These are phyloP conservation scores for Vidua macroura DNA, from an alignment of 2,113 vertebrate genomes.

Conservation along the genomic window DNA sequence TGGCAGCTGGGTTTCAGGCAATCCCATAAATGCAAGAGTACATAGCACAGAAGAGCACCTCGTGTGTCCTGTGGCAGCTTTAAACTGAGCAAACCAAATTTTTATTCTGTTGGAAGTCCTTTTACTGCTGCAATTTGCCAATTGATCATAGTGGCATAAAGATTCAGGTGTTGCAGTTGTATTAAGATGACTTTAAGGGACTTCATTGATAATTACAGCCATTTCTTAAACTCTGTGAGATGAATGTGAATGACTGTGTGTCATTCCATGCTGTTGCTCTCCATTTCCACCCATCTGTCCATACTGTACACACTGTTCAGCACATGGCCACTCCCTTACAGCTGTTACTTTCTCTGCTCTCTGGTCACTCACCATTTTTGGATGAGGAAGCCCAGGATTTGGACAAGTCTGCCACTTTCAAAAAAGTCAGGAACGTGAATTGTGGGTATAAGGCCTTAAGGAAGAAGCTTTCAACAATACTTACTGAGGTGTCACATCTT, in stretches of 20 bases:
- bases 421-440: not conserved
- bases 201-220: not conserved
- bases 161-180: not conserved
- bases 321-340: rapidly evolving
- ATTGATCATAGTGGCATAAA: not conserved
- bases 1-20: not conserved
- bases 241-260: not conserved
- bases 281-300: not conserved
- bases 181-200: not conserved
- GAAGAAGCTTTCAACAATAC: not conserved
- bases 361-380: not conserved
- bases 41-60: not conserved
- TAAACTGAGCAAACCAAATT: not conserved
- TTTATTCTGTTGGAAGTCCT: not conserved
- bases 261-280: not conserved
- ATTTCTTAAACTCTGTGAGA: not conserved
- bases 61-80: not conserved
- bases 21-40: not conserved
- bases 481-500: not conserved
- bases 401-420: not conserved
- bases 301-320: not conserved
- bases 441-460: not conserved
- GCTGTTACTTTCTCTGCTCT: not conserved
- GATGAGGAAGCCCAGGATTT: not conserved
- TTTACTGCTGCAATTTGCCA: not conserved